These are phyloP conservation scores for Brachyopa scutellaris DNA, from an alignment of 2,888 invertebrate species.

Conservation along the genomic window DNA sequence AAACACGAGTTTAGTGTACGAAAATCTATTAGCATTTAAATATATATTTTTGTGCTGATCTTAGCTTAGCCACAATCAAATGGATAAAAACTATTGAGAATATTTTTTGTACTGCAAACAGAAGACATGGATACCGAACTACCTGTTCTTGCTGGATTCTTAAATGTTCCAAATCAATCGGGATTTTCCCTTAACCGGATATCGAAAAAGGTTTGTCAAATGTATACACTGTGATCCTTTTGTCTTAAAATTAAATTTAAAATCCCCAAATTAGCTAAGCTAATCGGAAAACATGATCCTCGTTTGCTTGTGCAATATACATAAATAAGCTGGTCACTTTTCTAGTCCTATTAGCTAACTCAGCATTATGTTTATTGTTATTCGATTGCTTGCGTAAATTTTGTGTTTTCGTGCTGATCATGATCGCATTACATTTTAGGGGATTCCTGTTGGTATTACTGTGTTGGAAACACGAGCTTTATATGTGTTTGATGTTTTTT, in stretches of 20 bases:
- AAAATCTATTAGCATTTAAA: slow-evolving; percentile 35
- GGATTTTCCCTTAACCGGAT: slow-evolving; percentile 89
- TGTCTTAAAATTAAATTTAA: slow-evolving; percentile 11
- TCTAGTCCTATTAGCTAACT: slow-evolving; percentile 28
- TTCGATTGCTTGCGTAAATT: slow-evolving; percentile 22
- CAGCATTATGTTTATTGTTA: slow-evolving; percentile 36
- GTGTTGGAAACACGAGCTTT: neutral
- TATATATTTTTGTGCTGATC: slow-evolving; percentile 13
- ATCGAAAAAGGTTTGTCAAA: slow-evolving; percentile 86
- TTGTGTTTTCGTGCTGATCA: slow-evolving; percentile 8
- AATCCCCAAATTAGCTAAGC: neutral
- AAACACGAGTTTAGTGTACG: slow-evolving; percentile 53
- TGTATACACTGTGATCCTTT: slow-evolving; percentile 30
- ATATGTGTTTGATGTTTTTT: neutral
- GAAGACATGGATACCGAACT: slow-evolving; percentile 87
- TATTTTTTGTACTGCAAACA: neutral
- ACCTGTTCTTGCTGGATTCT: slow-evolving; percentile 88
- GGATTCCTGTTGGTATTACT: slow-evolving; percentile 6
- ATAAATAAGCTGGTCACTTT: slow-evolving; percentile 5
- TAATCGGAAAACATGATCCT: slow-evolving; percentile 16
- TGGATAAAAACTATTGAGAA: slow-evolving; percentile 41
- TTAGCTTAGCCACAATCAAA: slow-evolving; percentile 15
- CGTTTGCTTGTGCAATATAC: too few relatives aligned
- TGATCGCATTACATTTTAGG: slow-evolving; percentile 8
- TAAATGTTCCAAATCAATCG: slow-evolving; percentile 89